Evolutionary conservation across 2,113 vertebrate species (phyloP).

Genomic region (Petrocephalus microphthalmus): DNA sequence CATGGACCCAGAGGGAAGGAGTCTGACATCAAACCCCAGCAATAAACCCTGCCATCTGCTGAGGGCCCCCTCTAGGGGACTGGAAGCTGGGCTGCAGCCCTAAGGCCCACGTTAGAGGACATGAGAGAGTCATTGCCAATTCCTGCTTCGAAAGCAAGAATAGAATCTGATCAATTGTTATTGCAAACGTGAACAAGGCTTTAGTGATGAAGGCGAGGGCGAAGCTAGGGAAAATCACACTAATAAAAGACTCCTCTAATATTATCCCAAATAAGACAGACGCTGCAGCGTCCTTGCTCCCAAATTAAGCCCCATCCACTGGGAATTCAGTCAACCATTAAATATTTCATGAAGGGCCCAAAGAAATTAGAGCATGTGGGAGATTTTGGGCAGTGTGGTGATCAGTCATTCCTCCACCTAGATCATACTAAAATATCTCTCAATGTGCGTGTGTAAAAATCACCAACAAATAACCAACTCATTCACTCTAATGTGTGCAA

Average conservation of each 20-base stretch:
- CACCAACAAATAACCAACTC: slow-evolving; percentile 12
- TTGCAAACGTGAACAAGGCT: background rate
- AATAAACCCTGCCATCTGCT: background rate
- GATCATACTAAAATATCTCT: background rate
- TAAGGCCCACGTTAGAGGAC: background rate
- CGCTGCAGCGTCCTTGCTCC: background rate
- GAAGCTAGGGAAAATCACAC: background rate
- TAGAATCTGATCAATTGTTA: background rate
- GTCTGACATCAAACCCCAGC: background rate
- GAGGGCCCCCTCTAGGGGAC: background rate
- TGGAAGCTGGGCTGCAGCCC: background rate
- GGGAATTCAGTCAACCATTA: slow-evolving; percentile 21
- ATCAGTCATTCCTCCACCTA: slow-evolving; percentile 31
- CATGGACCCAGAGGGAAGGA: background rate
- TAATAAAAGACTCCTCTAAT: background rate
- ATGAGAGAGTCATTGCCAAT: background rate
- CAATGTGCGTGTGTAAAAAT: background rate
- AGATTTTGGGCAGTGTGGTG: slow-evolving; percentile 7
- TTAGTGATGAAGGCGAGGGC: background rate
- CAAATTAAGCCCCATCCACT: background rate
- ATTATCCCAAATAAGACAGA: background rate
- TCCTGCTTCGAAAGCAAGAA: background rate
- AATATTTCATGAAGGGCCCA: slow-evolving; percentile 35
- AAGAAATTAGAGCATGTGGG: slow-evolving; percentile 12
- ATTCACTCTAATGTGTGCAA: background rate